phyloP scores from a whole-genome alignment of 2,113 vertebrate genomes.

The Oryzias celebensis region DNA sequence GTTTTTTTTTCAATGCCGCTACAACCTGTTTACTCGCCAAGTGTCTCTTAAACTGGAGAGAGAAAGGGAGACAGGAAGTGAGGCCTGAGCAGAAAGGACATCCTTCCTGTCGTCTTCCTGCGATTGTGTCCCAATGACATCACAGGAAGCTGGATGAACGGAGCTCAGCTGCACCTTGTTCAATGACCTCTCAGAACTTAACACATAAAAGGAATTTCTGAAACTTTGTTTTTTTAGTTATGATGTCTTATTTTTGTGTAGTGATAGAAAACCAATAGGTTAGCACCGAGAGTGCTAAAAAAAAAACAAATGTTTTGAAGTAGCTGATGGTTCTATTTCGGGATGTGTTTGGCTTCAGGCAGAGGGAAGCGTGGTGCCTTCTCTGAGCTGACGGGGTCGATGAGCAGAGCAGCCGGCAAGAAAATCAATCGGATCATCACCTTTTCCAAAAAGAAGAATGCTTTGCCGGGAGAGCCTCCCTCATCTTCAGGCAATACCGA shows the following conservation, averaged over 20 bases:
- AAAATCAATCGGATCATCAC: slow-evolving; percentile 97
- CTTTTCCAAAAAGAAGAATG: slow-evolving; percentile 93
- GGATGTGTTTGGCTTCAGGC: slow-evolving; percentile 66
- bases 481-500: slow-evolving; percentile 80
- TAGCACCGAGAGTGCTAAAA: background rate
- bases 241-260: no score
- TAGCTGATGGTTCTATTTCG: background rate
- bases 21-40: slow-evolving; percentile 24
- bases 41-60: slow-evolving; percentile 38
- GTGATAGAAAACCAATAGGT: no score
- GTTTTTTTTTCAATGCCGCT: slow-evolving; percentile 26
- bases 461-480: slow-evolving; percentile 79
- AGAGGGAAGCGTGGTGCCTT: slow-evolving; percentile 88
- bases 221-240: background rate
- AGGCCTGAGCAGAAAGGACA: slow-evolving; percentile 59
- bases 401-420: slow-evolving; percentile 91
- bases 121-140: slow-evolving; percentile 68
- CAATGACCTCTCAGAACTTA: slow-evolving; percentile 6
- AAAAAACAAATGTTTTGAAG: background rate
- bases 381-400: slow-evolving; percentile 91
- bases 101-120: slow-evolving; percentile 72
- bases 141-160: slow-evolving; percentile 52
- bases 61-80: slow-evolving; percentile 52
- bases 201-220: slow-evolving; percentile 3
- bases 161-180: slow-evolving; percentile 47